Conservation (phyloP, 2,113 vertebrate species). For the Onychorhynchus coronatus region DNA sequence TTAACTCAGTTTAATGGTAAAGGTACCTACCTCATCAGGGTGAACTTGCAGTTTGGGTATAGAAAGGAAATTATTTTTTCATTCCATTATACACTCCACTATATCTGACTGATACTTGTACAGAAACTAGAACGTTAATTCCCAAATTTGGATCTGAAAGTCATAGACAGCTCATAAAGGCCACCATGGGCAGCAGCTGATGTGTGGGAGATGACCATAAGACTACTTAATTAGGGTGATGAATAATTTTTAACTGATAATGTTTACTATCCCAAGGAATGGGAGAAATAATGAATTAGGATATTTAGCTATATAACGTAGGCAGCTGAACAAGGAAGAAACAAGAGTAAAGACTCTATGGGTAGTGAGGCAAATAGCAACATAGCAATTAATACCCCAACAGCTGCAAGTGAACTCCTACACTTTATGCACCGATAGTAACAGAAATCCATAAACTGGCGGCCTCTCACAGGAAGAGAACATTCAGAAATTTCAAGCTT, state of each 20-base stretch:
- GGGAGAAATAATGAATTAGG: not conserved
- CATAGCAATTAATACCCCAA: fast-evolving
- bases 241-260: not conserved
- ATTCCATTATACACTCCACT: not conserved
- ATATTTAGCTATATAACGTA: not conserved
- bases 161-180: fast-evolving
- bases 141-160: not conserved
- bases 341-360: not conserved
- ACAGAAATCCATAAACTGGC: not conserved
- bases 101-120: not conserved
- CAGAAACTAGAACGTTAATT: fast-evolving
- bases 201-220: not conserved
- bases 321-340: not conserved
- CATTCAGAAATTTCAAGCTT: not conserved
- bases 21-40: not conserved
- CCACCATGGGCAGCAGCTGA: not conserved
- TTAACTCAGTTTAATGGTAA: not conserved
- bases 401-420: not conserved
- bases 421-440: fast-evolving
- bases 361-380: not conserved
- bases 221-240: not conserved
- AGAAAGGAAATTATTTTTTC: not conserved
- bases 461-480: not conserved
- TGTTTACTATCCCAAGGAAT: not conserved
- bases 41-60: not conserved